A percentile compares a stretch with the other conserved stretches of the same genome.
Evolutionary conservation across 2,113 vertebrate genomes (phyloP).

Genomic region (Solenodon paradoxus): DNA sequence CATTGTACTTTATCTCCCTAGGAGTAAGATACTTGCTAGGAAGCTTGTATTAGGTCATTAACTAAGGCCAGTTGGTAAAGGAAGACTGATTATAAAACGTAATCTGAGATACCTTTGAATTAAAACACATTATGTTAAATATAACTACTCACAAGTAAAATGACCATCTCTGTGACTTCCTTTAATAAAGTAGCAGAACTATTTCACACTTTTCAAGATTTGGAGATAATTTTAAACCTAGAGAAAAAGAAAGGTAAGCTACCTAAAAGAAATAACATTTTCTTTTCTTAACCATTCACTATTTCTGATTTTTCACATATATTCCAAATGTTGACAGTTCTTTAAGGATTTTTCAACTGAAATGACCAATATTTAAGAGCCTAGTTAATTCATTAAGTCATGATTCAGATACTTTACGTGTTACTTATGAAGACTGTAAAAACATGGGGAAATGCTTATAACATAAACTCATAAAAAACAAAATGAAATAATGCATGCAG

Average conservation of each 20-base stretch:
- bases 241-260: not conserved
- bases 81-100: not conserved
- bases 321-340: not conserved
- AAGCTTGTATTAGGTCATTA: not conserved
- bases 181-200: constrained; percentile 14
- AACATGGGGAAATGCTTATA: not conserved
- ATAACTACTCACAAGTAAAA: constrained; percentile 18
- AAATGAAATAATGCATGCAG: not conserved
- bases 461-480: not conserved
- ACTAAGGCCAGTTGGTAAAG: not conserved
- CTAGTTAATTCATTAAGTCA: not conserved
- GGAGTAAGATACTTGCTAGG: not conserved
- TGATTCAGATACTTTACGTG: not conserved
- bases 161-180: not conserved
- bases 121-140: not conserved
- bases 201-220: not conserved
- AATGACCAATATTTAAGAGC: not conserved
- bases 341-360: not conserved
- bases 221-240: constrained; percentile 1
- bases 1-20: not conserved
- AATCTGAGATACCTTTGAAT: not conserved
- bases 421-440: constrained; percentile 28
- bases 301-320: not conserved
- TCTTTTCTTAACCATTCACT: not conserved
- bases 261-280: not conserved